Evolutionary conservation across 1,140 invertebrate genomes (phyloP).

Genomic region (Brachionus rubens): DNA sequence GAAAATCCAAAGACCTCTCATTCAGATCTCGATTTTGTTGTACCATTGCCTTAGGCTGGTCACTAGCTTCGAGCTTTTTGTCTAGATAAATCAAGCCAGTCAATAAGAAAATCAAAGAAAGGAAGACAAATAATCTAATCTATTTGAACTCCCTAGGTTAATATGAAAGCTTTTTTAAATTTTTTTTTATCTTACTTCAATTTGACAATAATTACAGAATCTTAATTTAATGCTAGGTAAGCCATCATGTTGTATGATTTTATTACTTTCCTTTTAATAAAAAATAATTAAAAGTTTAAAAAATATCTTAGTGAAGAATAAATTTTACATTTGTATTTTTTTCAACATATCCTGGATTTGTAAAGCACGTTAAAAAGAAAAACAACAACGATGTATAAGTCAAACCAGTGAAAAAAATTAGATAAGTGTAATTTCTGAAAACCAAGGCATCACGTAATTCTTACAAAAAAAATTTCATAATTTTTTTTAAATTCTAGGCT

Average conservation of each 20-base stretch:
- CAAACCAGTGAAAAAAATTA: conserved; percentile 21
- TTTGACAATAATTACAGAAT: conserved; percentile 1
- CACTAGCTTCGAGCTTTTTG: too few relatives aligned
- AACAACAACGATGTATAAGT: conserved; percentile 26
- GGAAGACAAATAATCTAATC: too few relatives aligned
- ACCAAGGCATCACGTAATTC: conserved; percentile 17
- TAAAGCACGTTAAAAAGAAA: conserved; percentile 25
- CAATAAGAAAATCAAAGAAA: too few relatives aligned
- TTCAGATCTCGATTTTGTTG: too few relatives aligned
- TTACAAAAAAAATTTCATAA: background rate
- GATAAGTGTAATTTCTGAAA: background rate
- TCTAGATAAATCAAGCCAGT: too few relatives aligned
- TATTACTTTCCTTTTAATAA: background rate
- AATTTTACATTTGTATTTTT: background rate
- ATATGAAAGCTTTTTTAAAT: too few relatives aligned
- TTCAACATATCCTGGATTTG: conserved; percentile 32
- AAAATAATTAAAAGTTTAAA: too few relatives aligned
- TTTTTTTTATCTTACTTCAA: background rate
- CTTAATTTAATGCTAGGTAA: background rate
- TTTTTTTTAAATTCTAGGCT: too few relatives aligned
- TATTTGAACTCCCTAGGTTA: too few relatives aligned
- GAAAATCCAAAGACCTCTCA: too few relatives aligned
- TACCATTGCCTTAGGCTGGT: too few relatives aligned
- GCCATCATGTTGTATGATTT: background rate
- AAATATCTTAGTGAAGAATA: too few relatives aligned